A percentile compares a stretch with the other conserved stretches of the same genome.
Evolutionary conservation across 92 coral and sea anemone genomes (phyloP).

Genomic region (Phenganax subtilis): DNA sequence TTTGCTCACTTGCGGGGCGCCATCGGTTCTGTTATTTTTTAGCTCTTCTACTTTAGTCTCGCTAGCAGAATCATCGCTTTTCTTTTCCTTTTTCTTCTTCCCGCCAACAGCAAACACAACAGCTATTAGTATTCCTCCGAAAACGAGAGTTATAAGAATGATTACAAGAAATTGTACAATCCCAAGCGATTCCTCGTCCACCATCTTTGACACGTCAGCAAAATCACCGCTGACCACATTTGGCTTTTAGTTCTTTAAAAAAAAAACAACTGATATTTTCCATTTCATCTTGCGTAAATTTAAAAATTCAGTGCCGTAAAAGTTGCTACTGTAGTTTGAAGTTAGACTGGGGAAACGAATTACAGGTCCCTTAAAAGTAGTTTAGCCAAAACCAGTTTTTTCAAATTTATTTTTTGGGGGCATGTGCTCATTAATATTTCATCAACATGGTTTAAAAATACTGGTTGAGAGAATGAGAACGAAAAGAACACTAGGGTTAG

Average conservation of each 20-base stretch:
- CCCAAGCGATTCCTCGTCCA: constrained; percentile 61
- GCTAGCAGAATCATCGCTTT: constrained; percentile 36
- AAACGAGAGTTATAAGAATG: constrained; percentile 54
- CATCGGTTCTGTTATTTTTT: constrained; percentile 37
- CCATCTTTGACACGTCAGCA: constrained; percentile 80
- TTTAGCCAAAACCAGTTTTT: no score
- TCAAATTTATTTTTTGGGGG: no score
- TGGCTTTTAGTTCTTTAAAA: neutral
- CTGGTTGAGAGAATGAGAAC: no score
- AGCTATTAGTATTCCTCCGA: constrained; percentile 74
- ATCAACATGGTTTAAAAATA: no score
- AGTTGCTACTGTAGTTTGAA: no score
- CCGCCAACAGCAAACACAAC: constrained; percentile 60
- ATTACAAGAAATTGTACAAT: constrained; percentile 51
- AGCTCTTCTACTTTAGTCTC: constrained; percentile 40
- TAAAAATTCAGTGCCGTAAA: no score
- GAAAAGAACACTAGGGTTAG: no score
- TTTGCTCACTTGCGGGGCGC: constrained; percentile 7
- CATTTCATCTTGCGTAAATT: no score
- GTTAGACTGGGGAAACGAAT: no score
- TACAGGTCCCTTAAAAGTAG: no score
- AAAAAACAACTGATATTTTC: no score
- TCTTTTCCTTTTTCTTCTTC: constrained; percentile 46
- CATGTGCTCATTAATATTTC: no score
- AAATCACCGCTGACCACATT: constrained; percentile 31